Percentiles rank a stretch among this genome's conserved stretches.
Conservation (phyloP, 2,113 vertebrate species). For the Sapajus apella region DNA sequence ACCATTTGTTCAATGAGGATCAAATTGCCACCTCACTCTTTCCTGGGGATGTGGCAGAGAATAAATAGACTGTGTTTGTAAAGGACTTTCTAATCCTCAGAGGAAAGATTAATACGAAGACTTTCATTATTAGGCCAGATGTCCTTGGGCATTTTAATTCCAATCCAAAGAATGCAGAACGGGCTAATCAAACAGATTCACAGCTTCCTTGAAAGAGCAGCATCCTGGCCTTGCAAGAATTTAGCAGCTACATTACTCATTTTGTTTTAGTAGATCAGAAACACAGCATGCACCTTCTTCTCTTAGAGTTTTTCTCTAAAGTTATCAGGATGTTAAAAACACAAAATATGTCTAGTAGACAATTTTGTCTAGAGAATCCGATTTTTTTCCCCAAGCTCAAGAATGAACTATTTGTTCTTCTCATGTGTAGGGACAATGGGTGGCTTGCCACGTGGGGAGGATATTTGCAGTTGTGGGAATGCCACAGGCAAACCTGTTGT, state of each 20-base stretch:
- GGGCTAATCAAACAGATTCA: constrained; percentile 43
- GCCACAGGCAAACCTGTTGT: constrained; percentile 70
- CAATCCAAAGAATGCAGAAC: constrained; percentile 66
- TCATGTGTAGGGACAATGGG: constrained; percentile 51
- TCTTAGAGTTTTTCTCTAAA: neutral
- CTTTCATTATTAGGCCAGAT: constrained; percentile 75
- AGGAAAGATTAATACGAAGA: constrained; percentile 71
- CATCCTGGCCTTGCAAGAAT: neutral
- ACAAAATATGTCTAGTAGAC: constrained; percentile 31
- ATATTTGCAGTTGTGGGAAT: constrained; percentile 41
- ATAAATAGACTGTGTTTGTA: constrained; percentile 70
- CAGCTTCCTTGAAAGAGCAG: neutral
- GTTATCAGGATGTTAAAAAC: neutral
- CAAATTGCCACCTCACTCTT: constrained; percentile 58
- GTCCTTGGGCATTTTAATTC: constrained; percentile 75
- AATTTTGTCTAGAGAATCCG: constrained; percentile 14
- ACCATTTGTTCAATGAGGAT: constrained; percentile 62
- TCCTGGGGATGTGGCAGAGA: constrained; percentile 56
- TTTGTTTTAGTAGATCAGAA: neutral
- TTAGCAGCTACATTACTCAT: neutral
- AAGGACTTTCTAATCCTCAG: constrained; percentile 72
- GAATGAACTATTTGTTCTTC: constrained; percentile 49
- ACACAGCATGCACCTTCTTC: neutral
- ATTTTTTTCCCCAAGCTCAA: neutral
- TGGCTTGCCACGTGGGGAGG: constrained; percentile 14